Evolutionary conservation across 2,888 invertebrate species (phyloP).

Genomic region (Tuberolachnus salignus): DNA sequence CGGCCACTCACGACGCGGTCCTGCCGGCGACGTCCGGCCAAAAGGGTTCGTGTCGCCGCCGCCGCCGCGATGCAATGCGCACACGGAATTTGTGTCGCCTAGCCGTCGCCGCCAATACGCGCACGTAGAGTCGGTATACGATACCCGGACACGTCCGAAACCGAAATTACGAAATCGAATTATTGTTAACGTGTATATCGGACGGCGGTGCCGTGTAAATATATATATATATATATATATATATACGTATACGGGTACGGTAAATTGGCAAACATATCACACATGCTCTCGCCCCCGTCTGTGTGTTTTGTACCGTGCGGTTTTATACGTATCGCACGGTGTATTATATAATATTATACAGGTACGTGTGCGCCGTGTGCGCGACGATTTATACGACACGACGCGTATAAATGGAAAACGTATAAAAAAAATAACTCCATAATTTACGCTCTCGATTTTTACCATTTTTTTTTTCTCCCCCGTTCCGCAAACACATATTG

Average conservation of each 20-base stretch:
- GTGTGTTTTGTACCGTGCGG: not conserved
- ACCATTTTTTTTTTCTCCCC: not conserved
- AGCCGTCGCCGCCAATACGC: not conserved
- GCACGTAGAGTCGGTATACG: not conserved
- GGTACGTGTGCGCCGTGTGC: conserved; percentile 27
- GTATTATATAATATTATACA: no score
- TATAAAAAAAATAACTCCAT: no score
- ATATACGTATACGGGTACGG: not conserved
- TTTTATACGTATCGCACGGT: not conserved
- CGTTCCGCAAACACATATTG: not conserved
- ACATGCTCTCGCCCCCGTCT: not conserved
- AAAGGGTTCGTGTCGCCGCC: not conserved
- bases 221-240: conserved; percentile 15
- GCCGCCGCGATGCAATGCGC: not conserved
- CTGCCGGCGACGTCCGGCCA: not conserved
- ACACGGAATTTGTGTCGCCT: no score
- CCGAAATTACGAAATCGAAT: conserved; percentile 51
- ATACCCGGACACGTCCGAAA: conserved; percentile 22
- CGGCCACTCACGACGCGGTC: no score
- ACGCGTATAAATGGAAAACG: no score
- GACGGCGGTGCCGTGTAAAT: no score
- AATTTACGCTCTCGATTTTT: no score
- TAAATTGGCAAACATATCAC: conserved; percentile 33
- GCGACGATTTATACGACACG: conserved; percentile 3
- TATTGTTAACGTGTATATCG: conserved; percentile 2